Conservation (phyloP, 2,888 invertebrate genomes). For the Cryptosula pallasiana region DNA sequence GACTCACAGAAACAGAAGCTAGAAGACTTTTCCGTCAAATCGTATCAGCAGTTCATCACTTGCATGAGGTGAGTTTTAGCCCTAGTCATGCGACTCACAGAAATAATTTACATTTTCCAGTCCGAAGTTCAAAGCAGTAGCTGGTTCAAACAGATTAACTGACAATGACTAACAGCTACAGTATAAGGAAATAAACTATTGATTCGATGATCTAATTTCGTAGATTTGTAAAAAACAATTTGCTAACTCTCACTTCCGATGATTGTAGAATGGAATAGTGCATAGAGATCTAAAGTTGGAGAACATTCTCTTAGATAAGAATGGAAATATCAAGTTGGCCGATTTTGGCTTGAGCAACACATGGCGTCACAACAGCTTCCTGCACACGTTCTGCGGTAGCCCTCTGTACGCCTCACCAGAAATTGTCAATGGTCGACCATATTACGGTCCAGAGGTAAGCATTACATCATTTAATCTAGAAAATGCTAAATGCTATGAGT, state of each 20-base stretch:
- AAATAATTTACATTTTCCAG: too few species aligned
- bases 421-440: constrained; percentile 93
- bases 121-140: too few species aligned
- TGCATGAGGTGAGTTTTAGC: constrained; percentile 68
- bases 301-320: constrained; percentile 86
- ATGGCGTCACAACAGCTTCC: constrained; percentile 76
- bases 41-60: constrained; percentile 92
- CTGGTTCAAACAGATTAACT: too few species aligned
- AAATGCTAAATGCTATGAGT: neutral
- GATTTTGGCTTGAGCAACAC: constrained; percentile 98
- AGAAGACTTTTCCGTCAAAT: constrained; percentile 92
- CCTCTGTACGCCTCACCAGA: constrained; percentile 95
- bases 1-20: constrained; percentile 84
- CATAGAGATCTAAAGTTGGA: constrained; percentile 92
- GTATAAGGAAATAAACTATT: too few species aligned
- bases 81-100: too few species aligned
- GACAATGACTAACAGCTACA: too few species aligned
- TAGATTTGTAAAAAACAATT: too few species aligned
- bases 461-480: neutral
- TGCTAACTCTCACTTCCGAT: too few species aligned
- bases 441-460: constrained; percentile 88
- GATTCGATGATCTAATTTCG: too few species aligned
- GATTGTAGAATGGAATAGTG: constrained; percentile 77
- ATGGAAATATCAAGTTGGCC: constrained; percentile 93
- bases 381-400: constrained; percentile 92